phyloP scores from a whole-genome alignment of 2,113 vertebrate genomes.

The Aleadryas rufinucha region DNA sequence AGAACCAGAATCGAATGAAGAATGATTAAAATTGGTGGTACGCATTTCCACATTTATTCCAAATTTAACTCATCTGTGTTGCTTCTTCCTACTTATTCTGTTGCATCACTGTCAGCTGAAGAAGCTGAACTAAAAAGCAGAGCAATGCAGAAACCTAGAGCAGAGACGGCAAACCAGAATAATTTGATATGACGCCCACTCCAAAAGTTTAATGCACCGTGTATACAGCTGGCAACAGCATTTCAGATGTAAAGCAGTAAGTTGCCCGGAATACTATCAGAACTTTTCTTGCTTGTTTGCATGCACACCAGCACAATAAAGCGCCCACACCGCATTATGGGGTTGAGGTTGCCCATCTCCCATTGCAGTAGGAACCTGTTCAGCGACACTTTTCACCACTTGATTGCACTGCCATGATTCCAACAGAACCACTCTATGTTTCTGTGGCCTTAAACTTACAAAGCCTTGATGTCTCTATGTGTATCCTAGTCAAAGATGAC shows the following conservation, averaged over 20 bases:
- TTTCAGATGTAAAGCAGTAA: not conserved
- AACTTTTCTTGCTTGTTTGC: not conserved
- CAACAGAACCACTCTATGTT: not conserved
- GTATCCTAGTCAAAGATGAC: not conserved
- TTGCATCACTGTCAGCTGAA: not conserved
- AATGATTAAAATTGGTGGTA: not conserved
- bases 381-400: not conserved
- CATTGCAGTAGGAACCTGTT: not conserved
- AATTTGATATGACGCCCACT: not conserved
- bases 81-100: not conserved
- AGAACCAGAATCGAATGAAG: not conserved
- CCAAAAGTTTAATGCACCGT: not conserved
- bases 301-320: not conserved
- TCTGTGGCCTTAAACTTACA: not conserved
- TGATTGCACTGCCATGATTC: not conserved
- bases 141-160: not conserved
- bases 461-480: not conserved
- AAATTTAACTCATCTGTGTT: not conserved
- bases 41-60: not conserved
- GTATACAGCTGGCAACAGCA: not conserved
- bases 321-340: rapidly evolving
- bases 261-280: not conserved
- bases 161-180: not conserved
- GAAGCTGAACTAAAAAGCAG: not conserved
- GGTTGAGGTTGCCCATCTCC: not conserved